Evolutionary conservation across 2,797 vertebrate genomes (phyloP).

Genomic region (Vireo griseus): DNA sequence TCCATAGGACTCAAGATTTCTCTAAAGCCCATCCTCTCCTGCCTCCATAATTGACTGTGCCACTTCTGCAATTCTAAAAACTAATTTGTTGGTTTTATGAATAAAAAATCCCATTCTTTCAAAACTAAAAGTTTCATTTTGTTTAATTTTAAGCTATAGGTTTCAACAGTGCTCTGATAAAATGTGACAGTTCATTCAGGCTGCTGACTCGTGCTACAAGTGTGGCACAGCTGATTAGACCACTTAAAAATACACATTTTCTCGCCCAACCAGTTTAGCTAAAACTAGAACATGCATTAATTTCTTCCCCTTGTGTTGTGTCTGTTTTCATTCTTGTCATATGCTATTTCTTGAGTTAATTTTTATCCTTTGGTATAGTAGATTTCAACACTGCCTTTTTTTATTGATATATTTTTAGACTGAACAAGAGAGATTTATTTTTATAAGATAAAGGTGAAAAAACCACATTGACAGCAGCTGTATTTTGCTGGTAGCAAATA

Average conservation of each 20-base stretch:
- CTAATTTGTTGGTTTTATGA: background rate
- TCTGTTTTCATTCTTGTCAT: background rate
- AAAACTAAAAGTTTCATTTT: background rate
- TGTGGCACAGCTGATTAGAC: background rate
- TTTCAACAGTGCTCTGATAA: background rate
- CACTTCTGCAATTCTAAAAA: background rate
- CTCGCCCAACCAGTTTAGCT: background rate
- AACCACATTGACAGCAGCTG: background rate
- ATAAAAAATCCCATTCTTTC: background rate
- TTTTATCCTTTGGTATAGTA: background rate
- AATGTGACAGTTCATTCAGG: background rate
- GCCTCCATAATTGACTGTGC: background rate
- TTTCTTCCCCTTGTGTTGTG: background rate
- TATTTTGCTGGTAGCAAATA: background rate
- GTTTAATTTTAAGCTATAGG: background rate
- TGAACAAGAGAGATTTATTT: background rate
- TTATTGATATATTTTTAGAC: background rate
- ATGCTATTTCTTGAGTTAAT: background rate
- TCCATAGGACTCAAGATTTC: background rate
- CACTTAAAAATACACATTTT: background rate
- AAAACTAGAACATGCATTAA: background rate
- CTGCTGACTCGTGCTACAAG: background rate
- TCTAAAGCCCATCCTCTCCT: background rate
- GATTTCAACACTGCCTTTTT: background rate
- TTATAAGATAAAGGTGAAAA: background rate